Percentiles rank a stretch among this genome's conserved stretches.
These are phyloP conservation scores for Rhagonycha fulva DNA, from an alignment of 2,888 invertebrate genomes.

Conservation along the genomic window DNA sequence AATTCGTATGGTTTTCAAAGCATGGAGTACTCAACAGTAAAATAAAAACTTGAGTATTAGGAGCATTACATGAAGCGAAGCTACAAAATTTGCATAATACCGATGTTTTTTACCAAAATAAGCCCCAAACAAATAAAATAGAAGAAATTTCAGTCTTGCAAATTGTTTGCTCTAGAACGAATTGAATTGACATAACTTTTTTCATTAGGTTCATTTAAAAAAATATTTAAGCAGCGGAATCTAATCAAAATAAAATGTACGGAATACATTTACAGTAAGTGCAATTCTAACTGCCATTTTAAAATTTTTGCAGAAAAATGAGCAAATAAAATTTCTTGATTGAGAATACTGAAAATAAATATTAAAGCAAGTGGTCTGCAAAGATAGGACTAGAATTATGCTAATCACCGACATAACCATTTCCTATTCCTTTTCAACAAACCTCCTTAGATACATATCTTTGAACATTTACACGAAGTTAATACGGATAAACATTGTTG, in stretches of 20 bases:
- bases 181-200: constrained; percentile 15
- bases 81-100: constrained; percentile 33
- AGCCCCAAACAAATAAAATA: constrained; percentile 27
- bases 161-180: constrained; percentile 14
- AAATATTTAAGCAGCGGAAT: background rate
- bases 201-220: constrained; percentile 3
- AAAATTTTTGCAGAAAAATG: constrained; percentile 3
- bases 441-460: constrained; percentile 31
- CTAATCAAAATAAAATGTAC: background rate
- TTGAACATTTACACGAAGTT: constrained; percentile 26
- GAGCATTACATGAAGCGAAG: constrained; percentile 22
- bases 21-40: constrained; percentile 15
- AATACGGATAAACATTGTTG: constrained; percentile 24
- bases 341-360: constrained; percentile 21
- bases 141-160: constrained; percentile 9
- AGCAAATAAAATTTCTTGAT: background rate
- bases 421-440: constrained; percentile 31
- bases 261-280: background rate
- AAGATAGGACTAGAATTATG: constrained; percentile 29
- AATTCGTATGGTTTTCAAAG: constrained; percentile 7
- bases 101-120: constrained; percentile 31
- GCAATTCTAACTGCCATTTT: background rate
- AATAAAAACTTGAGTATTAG: constrained; percentile 16
- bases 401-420: constrained; percentile 31
- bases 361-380: constrained; percentile 27